Base-by-base conservation (phyloP, 2,888 invertebrate genomes). In the Agrenia bidenticulata region DNA sequence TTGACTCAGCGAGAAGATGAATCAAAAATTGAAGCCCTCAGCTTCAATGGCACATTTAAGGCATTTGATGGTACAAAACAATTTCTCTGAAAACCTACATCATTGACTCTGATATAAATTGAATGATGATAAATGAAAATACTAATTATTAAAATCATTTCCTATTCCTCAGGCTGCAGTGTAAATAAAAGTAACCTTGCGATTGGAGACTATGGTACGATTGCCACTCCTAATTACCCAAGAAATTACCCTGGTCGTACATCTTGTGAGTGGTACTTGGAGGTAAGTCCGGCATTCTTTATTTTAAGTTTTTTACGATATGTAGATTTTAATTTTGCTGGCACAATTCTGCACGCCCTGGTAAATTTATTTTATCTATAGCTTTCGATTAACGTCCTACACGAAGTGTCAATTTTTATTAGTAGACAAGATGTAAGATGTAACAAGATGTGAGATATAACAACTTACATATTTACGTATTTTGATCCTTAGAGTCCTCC, bases 241-340 rank as follows among this genome's bases (percentile, higher is more conserved):
- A 66, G 64, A 32, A 75, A 76, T 59, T 76, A 76, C 58, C 76
- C 76, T 11, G 72, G 72, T n/a, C 49, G 73, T 15, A 62, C 66
- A 32, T 56, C 45, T 15, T 76, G 76, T 42, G 66, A 74, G 57
- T 76, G 76, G 76, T 66, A 66, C 53, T 45, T 76, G 24, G 72
- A 76, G 72, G 75, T 74, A 58, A 19, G 15, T 19, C n/a, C 13
- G 19, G 9, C 39, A 39, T 13, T n/a, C n/a, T n/a, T n/a, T n/a
- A n/a, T n/a, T n/a, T n/a, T n/a, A n/a, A n/a, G n/a, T n/a, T n/a
- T n/a, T n/a, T n/a, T n/a, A n/a, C n/a, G n/a, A 13, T 11, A 26
- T 4, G 49, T 42, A 24, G 7, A 32, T 32, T 24, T 32, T 9
- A 56, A 5, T 56, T 11, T 26, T 11, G 37, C 45, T 58, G 21